Evolutionary conservation across 2,888 invertebrate species (phyloP), one percentile per base, ranked within the genome.

Genomic region (Stenchaetothrips biformis): DNA sequence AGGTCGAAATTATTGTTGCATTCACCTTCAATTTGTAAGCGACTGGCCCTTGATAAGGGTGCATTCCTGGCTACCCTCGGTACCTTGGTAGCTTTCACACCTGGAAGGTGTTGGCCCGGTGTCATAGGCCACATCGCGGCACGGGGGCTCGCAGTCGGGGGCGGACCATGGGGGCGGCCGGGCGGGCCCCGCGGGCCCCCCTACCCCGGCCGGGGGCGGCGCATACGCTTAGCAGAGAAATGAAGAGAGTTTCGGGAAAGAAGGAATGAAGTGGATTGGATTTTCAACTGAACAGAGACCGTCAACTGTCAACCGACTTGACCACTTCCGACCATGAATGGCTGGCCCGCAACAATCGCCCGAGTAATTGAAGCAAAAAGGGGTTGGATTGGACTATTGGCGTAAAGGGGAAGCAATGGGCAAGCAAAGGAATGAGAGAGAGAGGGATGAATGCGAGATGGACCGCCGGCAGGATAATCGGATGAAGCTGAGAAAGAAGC

Each of bases 311-410:
- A 74, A 25, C 21, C 67, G 67, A 74, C 59, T 59, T 13, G 59
- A 13, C 18, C 59, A 13, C 59, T 9, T 6, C 59, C 59, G 59
- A 16, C 9, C 25, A 25, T 74, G 67, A 74, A 74, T 74, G 67
- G 67, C 67, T 25, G 25, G 16, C 16, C 59, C 59, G 59, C 59
- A 74, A 74, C 67, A 74, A 25, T 74, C 67, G 25, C 25, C 8
- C 21, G 67, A 74, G 25, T 74, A 74, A 74, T 74, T 74, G 67
- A 74, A 74, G 67, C 67, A 74, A 25, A 74, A 74, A 74, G 67
- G 67, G 67, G 67, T 74, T 11, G 18, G 59, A 59, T 74, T 74
- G 21, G 67, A 74, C 67, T 25, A 59, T 59, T 18, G 21, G 67
- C 21, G 25, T 25, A 25, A 37, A 37, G 37, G 37, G 37, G 37